These are phyloP conservation scores for Anoncus sp. DNA, from an alignment of 2,888 invertebrate species.

Conservation along the genomic window DNA sequence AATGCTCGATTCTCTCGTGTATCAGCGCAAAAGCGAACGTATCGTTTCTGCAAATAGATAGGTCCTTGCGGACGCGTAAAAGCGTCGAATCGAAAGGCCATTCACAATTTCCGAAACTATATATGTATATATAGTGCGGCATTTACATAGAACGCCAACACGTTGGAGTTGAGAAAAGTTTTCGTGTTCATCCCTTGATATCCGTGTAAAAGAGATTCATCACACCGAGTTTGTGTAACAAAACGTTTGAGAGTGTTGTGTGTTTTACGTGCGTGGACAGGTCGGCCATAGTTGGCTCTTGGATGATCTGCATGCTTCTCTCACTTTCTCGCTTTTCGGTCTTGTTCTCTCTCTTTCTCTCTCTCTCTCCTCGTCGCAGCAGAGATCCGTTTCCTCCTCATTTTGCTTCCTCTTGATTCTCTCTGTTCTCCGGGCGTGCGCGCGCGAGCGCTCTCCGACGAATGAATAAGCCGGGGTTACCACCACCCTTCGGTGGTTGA, in stretches of 20 bases:
- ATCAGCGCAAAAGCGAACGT: conserved; percentile 10
- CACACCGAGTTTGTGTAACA: conserved; percentile 13
- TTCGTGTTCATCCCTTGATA: conserved; percentile 41
- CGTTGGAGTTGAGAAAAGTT: conserved; percentile 21
- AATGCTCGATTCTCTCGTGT: conserved; percentile 13
- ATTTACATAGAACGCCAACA: no score
- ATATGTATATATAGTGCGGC: no score
- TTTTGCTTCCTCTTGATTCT: conserved; percentile 75
- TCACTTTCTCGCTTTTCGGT: no score
- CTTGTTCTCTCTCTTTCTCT: no score
- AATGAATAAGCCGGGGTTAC: conserved; percentile 81
- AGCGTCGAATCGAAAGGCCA: conserved; percentile 60
- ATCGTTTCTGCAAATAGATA: conserved; percentile 69
- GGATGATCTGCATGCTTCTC: conserved; percentile 63
- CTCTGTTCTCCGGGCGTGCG: conserved; percentile 24
- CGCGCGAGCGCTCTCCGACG: conserved; percentile 66
- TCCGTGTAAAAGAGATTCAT: conserved; percentile 35
- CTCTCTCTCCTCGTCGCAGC: no score
- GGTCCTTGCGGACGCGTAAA: conserved; percentile 78
- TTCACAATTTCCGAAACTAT: conserved; percentile 54
- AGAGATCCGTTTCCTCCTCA: conserved; percentile 77
- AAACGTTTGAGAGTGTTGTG: neutral
- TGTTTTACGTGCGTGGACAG: conserved; percentile 45
- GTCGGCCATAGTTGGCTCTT: conserved; percentile 46
- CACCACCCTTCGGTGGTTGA: conserved; percentile 76